Evolutionary conservation across 2,888 invertebrate species (phyloP), one percentile per base, ranked within the genome.

Genomic region (Cheilosia urbana): DNA sequence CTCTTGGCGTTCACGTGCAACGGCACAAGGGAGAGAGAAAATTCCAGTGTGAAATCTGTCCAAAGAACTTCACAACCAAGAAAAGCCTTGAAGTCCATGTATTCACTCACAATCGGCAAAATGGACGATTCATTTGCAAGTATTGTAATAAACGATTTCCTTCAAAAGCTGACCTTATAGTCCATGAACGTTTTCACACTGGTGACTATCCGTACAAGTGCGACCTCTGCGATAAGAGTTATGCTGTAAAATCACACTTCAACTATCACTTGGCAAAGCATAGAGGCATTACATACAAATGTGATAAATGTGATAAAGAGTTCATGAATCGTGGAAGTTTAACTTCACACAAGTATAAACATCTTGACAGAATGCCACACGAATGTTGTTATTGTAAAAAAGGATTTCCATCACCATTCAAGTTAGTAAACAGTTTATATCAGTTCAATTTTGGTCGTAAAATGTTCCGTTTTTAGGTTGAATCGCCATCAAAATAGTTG

Each of bases 221-320:
- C 4, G 72, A 76, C 7, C 21, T 62, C 11, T 87, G 87, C 19
- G 60, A 76, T 2, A 87, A 84, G 37, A 72, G 84, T 9, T 87
- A 76, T 51, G 87, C 87, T 21, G 87, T 87, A 0, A 87, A 87
- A 42, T 84, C 84, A 3, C 87, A 87, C 51, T 87, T 63, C 37
- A 87, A 76, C 65, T 87, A 87, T 49, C 87, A 87, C 60, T 30
- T 87, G 69, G 87, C 66, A 37, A 87, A 84, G n/a, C 87, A 87
- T 15, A 79, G 60, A 58, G 87, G 87, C 1, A 63, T 87, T 2
- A 87, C 79, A 24, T 87, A 87, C 55, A 79, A 84, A 58, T 87
- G 87, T 24, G 72, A 78, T 24, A 40, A 76, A 37, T 87, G 87
- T 17, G 76, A 76, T 30, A 87, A 87, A n/a, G 76, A 84, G 45